Evolutionary conservation across 2,113 vertebrate species (phyloP), one percentile per base, ranked within the genome.

Genomic region (Alligator sinensis): DNA sequence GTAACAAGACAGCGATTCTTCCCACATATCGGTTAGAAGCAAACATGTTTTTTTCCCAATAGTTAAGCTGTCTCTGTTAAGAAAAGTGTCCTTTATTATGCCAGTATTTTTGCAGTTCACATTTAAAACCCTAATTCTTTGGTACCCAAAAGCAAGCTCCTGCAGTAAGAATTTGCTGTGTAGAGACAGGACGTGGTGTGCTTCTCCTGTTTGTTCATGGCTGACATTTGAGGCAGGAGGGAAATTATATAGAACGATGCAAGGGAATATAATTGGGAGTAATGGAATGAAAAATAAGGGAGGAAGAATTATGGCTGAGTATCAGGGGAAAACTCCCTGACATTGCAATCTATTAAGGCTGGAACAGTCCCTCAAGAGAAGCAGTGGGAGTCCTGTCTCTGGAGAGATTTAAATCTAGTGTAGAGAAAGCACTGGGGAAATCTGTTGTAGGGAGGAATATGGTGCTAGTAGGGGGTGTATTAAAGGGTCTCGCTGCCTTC

Each of bases 1-100:
- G 16, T 54, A 17, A 63, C 19, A 30, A 38, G 68, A 58, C 30
- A 3, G 28, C 3, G 14, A 2, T 81, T 88, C 61, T 47, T 60
- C 27, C 14, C 60, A 28, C 6, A 11, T 54, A 47, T 60, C 68
- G 19, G 28, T 60, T 78, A 77, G 28, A 77, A 77, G 82, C 72
- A 2, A 9, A 21, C 3, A 0, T 13, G 47, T 47, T 4, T 13
- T 88, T 90, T 34, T 62, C 28, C 90, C 66, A 30, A 10, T 5
- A 1, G 22, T 68, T 55, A 64, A 82, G 66, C 79, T 28, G 0
- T 0, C 5, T 5, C 11, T 86, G 27, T 59, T 66, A 24, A 38
- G 68, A 72, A 38, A 72, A 38, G 38, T 38, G 68, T 34, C 21
- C 21, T 7, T 68, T 13, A 17, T 30, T 38, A 74, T 79, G 11